These are phyloP conservation scores for Pycnomerus fuliginosus DNA, from an alignment of 2,888 invertebrate species.

Conservation along the genomic window DNA sequence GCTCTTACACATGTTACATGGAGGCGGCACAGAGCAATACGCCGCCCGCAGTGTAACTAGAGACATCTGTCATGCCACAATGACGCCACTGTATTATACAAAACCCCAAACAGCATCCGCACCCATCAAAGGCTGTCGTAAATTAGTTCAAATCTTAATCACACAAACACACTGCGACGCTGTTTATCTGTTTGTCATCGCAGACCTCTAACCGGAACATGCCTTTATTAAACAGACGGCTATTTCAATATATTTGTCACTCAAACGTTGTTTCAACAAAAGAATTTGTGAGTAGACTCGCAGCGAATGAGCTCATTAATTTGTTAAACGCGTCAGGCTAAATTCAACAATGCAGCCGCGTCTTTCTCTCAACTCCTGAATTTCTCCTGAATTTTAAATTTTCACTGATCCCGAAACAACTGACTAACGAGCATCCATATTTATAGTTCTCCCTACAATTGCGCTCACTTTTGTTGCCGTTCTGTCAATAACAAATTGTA, in stretches of 20 bases:
- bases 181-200: conserved; percentile 23
- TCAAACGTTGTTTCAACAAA: background rate
- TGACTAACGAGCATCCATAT: too few species aligned
- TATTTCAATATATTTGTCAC: conserved; percentile 2
- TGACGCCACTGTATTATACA: conserved; percentile 28
- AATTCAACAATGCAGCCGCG: too few species aligned
- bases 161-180: conserved; percentile 19
- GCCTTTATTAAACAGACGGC: conserved; percentile 18
- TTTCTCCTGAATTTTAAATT: too few species aligned
- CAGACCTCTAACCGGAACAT: conserved; percentile 12
- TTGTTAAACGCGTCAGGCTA: conserved; percentile 6
- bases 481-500: too few species aligned
- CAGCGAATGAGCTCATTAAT: conserved; percentile 9
- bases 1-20: conserved; percentile 24
- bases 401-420: too few species aligned
- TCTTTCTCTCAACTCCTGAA: too few species aligned
- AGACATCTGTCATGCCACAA: conserved; percentile 37
- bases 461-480: too few species aligned
- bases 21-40: conserved; percentile 4
- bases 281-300: conserved; percentile 2
- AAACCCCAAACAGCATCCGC: conserved; percentile 26
- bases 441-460: too few species aligned
- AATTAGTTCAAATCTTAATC: conserved; percentile 27
- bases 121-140: conserved; percentile 25
- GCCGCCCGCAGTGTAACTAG: conserved; percentile 31